Evolutionary conservation across 2,113 vertebrate species (phyloP).

Genomic region (Ceyx margarethae): DNA sequence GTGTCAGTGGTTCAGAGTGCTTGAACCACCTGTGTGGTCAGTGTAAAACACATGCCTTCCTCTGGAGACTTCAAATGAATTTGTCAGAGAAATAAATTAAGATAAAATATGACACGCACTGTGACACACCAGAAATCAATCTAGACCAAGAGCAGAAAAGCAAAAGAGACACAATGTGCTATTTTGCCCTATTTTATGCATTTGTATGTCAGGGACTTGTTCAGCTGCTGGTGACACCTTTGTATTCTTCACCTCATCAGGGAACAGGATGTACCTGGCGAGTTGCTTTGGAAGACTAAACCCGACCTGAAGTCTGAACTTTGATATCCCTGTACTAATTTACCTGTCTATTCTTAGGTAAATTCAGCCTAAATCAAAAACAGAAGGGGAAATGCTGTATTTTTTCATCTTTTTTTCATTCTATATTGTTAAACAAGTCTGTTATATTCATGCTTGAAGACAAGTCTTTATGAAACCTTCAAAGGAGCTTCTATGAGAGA

Average conservation of each 20-base stretch:
- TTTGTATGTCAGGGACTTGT: not conserved
- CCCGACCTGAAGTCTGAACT: not conserved
- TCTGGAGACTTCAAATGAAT: not conserved
- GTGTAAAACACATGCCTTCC: not conserved
- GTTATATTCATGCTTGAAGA: not conserved
- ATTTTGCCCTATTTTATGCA: not conserved
- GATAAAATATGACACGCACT: not conserved
- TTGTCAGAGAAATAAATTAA: not conserved
- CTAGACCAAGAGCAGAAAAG: not conserved
- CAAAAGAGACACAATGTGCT: not conserved
- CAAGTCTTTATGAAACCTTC: not conserved
- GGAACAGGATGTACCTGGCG: not conserved
- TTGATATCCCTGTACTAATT: not conserved
- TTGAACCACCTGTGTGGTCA: not conserved
- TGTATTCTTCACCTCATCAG: not conserved
- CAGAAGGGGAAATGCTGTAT: not conserved
- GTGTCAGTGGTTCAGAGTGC: not conserved
- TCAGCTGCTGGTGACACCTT: not conserved
- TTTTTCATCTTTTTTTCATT: not conserved
- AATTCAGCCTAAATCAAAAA: not conserved
- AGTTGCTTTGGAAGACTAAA: not conserved
- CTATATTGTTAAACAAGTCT: not conserved
- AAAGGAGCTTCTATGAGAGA: not conserved
- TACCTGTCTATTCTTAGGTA: not conserved
- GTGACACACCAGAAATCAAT: not conserved